Percentiles rank a stretch among this genome's conserved stretches.
phyloP scores from a whole-genome alignment of 2,797 vertebrate species.

The Nothura maculosa region DNA sequence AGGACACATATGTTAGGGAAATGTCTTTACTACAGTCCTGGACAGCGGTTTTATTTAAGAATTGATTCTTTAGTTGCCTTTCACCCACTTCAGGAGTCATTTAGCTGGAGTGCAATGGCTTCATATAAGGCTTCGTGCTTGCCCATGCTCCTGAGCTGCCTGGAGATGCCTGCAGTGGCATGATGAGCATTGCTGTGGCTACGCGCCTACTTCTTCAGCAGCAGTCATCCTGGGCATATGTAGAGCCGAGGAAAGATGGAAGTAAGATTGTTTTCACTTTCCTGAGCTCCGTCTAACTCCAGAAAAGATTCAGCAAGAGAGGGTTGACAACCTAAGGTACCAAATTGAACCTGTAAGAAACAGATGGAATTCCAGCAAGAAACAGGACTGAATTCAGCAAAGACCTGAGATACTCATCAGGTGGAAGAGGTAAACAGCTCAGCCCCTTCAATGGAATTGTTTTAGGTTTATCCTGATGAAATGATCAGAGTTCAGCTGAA shows the following conservation, averaged over 20 bases:
- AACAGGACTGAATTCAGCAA: neutral
- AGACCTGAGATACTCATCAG: neutral
- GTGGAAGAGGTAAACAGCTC: neutral
- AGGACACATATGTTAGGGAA: neutral
- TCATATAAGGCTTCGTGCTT: neutral
- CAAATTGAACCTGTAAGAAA: neutral
- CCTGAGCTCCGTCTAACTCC: neutral
- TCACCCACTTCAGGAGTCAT: neutral
- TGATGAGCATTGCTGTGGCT: neutral
- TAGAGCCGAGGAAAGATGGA: neutral
- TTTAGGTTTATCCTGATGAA: constrained; percentile 6
- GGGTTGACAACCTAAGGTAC: neutral
- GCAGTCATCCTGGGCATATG: neutral
- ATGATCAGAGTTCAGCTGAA: constrained; percentile 3
- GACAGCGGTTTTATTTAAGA: neutral
- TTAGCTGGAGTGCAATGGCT: neutral
- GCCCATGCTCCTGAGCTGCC: neutral
- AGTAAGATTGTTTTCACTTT: neutral
- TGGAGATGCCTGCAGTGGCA: neutral
- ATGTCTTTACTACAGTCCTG: neutral
- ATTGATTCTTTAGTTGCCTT: neutral
- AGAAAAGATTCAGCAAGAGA: neutral
- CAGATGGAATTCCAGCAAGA: neutral
- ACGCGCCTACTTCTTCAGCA: neutral
- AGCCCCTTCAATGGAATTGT: neutral